Percentiles rank a stretch among this genome's conserved stretches.
phyloP scores from a whole-genome alignment of 2,113 vertebrate species.

The Erpornis zantholeuca region DNA sequence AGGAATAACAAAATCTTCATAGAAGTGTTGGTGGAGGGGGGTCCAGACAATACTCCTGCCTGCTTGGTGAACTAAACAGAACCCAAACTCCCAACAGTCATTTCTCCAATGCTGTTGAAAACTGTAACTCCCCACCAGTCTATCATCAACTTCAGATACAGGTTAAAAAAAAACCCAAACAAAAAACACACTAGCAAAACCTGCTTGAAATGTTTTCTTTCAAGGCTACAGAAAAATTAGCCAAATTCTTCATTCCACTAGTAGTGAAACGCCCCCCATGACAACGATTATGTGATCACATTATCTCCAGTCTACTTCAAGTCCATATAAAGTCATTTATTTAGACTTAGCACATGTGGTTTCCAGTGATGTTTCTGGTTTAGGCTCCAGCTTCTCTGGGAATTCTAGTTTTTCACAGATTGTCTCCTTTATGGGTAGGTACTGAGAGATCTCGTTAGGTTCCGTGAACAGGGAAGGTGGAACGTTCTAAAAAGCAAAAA shows the following conservation, averaged over 20 bases:
- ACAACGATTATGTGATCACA: slow-evolving; percentile 4
- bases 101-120: neutral
- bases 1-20: slow-evolving; percentile 11
- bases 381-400: slow-evolving; percentile 69
- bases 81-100: neutral
- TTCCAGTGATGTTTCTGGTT: slow-evolving; percentile 42
- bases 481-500: slow-evolving; percentile 77
- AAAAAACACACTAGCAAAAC: slow-evolving; percentile 32
- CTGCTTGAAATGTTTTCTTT: slow-evolving; percentile 52
- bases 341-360: slow-evolving; percentile 41
- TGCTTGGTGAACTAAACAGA: neutral
- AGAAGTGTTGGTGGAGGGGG: neutral
- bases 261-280: neutral
- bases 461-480: slow-evolving; percentile 88
- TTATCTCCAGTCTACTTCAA: slow-evolving; percentile 25
- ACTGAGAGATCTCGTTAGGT: slow-evolving; percentile 93
- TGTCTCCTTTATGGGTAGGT: slow-evolving; percentile 86
- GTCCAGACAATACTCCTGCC: neutral
- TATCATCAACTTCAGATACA: slow-evolving; percentile 14
- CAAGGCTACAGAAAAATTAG: slow-evolving; percentile 72
- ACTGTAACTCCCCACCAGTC: neutral
- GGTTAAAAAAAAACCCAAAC: slow-evolving; percentile 1
- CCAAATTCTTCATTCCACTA: slow-evolving; percentile 61
- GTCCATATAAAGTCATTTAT: slow-evolving; percentile 28
- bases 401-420: slow-evolving; percentile 90